Base-by-base conservation (phyloP, 2,113 vertebrate genomes). In the Gasterosteus aculeatus region DNA sequence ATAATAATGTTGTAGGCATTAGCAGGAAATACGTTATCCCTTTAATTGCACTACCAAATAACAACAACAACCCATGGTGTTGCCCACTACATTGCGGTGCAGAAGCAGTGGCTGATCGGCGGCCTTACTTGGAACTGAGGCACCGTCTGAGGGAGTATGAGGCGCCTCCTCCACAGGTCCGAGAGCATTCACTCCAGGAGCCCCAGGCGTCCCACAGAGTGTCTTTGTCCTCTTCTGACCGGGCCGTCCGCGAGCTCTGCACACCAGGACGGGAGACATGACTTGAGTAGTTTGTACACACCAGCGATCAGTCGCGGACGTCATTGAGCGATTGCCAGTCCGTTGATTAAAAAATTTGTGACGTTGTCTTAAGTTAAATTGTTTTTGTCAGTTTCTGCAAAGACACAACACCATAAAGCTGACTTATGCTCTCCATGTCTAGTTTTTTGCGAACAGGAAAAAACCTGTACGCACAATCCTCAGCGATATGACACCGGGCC, bases 131-230 rank as follows among this genome's bases (percentile, higher is more conserved):
- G 94, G 95, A 98, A 88, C 95, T 96, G 63, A 99, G 95, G 85
- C 98, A 99, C 75, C 98, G 95, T 81, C 97, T 93, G 63, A 99
- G 91, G 0, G 98, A 98, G 84, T 99, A 99, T 0, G 97, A 99
- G 65, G 97, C 98, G 0, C 97, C 97, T 29, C 97, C 97, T 4
- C 96, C 98, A 41, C 98, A 99, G 49, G 96, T 97, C 39, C 98
- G 95, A 0, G 98, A 99, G 72, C 98, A 99, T 75, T 99, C 98
- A 0, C 98, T 99, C 98, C 98, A 99, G 0, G 94, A 93, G 29
- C 98, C 97, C 98, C 98, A 99, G 72, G 97, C 96, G 2, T 98
- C 98, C 98, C 98, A 99, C 51, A 96, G 92, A 0, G 95, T 95
- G 46, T 98, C 98, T 26, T 88, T 91, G 84, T 99, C 96, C 90